Percentiles rank a stretch among this genome's conserved stretches.
These are phyloP conservation scores for Peromyscus polionotus DNA, from an alignment of 2,113 vertebrate genomes.

Conservation along the genomic window DNA sequence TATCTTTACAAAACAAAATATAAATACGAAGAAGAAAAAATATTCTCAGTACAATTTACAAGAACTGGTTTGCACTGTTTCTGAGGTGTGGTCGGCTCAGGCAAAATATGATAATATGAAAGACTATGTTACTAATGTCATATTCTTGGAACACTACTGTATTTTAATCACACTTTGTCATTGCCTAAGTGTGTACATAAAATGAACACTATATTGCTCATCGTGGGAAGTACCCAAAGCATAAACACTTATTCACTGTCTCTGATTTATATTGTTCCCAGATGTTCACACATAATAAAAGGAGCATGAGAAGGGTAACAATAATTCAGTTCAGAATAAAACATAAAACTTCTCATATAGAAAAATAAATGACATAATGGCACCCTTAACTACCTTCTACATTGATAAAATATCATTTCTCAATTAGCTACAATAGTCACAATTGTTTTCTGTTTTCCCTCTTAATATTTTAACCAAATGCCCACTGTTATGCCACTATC, in stretches of 20 bases:
- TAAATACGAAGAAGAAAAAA: background rate
- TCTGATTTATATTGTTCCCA: conserved; percentile 66
- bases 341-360: conserved; percentile 30
- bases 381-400: conserved; percentile 1
- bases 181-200: conserved; percentile 62
- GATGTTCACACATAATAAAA: conserved; percentile 59
- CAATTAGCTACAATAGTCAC: background rate
- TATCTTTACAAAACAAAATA: conserved; percentile 25
- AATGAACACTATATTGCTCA: conserved; percentile 70
- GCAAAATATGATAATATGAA: conserved; percentile 58
- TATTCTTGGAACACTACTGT: conserved; percentile 49
- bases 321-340: conserved; percentile 30
- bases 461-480: conserved; percentile 9
- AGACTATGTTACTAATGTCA: conserved; percentile 29
- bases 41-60: background rate
- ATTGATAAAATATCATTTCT: conserved; percentile 5
- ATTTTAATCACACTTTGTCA: conserved; percentile 60
- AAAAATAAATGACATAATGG: conserved; percentile 33
- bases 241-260: conserved; percentile 56
- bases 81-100: conserved; percentile 13
- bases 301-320: background rate
- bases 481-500: background rate
- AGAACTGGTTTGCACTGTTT: background rate
- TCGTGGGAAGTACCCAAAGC: conserved; percentile 51
- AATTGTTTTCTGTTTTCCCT: background rate